A percentile compares a stretch with the other conserved stretches of the same genome.
phyloP scores from a whole-genome alignment of 2,888 invertebrate species.

The Crossocerus cetratus region DNA sequence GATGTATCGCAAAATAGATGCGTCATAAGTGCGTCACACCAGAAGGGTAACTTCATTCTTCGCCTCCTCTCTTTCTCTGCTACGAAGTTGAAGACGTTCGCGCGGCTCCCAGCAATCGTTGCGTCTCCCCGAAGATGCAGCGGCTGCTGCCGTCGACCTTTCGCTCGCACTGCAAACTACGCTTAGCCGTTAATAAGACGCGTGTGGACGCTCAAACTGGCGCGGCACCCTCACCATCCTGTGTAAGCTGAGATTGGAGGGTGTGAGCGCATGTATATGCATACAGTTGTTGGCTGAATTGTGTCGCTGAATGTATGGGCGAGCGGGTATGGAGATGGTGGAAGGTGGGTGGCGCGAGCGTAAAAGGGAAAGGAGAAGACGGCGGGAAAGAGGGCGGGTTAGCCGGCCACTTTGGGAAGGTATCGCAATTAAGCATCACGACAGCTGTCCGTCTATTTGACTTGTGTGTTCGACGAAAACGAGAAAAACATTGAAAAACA shows the following conservation, averaged over 20 bases:
- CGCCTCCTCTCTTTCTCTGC: too few species aligned
- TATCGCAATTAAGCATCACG: conserved; percentile 29
- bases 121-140: conserved; percentile 4
- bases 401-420: conserved; percentile 17
- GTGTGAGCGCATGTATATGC: conserved; percentile 44
- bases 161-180: conserved; percentile 39
- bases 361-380: conserved; percentile 18
- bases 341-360: conserved; percentile 12
- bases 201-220: too few species aligned
- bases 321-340: conserved; percentile 16
- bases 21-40: too few species aligned
- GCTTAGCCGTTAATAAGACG: too few species aligned
- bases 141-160: conserved; percentile 42
- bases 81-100: too few species aligned
- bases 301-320: conserved; percentile 33
- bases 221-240: too few species aligned
- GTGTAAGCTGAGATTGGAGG: conserved; percentile 1
- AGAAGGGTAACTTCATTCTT: too few species aligned
- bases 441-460: conserved; percentile 50
- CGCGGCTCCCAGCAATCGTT: too few species aligned
- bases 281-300: conserved; percentile 53
- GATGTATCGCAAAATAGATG: too few species aligned
- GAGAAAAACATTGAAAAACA: conserved; percentile 29
- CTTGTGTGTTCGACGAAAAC: conserved; percentile 52
- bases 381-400: conserved; percentile 1